A percentile compares a stretch with the other conserved stretches of the same genome.
Conservation (phyloP, 2,797 vertebrate species). For the Sebastes baramenuke region DNA sequence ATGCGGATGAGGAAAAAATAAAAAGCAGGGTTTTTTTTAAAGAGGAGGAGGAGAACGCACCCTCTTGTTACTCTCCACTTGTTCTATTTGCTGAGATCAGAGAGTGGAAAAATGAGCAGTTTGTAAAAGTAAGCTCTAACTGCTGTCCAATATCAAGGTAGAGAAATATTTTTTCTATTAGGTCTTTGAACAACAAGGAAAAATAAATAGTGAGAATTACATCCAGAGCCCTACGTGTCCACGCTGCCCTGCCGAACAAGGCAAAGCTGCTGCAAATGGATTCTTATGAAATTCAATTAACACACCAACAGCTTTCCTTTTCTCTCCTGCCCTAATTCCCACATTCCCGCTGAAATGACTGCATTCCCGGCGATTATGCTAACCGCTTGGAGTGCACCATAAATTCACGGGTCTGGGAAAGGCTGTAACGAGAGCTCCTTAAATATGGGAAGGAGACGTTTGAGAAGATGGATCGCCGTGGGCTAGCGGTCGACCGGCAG, state of each 20-base stretch:
- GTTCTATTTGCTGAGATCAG: slow-evolving; percentile 53
- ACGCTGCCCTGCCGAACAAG: slow-evolving; percentile 35
- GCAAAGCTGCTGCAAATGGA: slow-evolving; percentile 54
- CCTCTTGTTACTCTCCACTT: slow-evolving; percentile 50
- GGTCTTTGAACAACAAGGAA: slow-evolving; percentile 16
- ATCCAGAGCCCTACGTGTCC: slow-evolving; percentile 17
- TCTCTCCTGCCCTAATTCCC: slow-evolving; percentile 79
- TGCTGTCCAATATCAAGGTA: neutral
- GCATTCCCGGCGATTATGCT: slow-evolving; percentile 79
- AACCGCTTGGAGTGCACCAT: slow-evolving; percentile 77
- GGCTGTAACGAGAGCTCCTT: slow-evolving; percentile 81
- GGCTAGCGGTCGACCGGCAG: slow-evolving; percentile 81
- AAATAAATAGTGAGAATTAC: neutral
- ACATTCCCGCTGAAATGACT: slow-evolving; percentile 78
- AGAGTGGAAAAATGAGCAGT: slow-evolving; percentile 11
- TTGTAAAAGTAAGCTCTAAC: slow-evolving; percentile 16
- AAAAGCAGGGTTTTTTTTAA: slow-evolving; percentile 28
- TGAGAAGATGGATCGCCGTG: slow-evolving; percentile 80
- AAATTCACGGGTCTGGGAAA: slow-evolving; percentile 81
- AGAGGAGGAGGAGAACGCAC: slow-evolving; percentile 30
- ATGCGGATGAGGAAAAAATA: slow-evolving; percentile 57
- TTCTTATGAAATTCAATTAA: slow-evolving; percentile 83
- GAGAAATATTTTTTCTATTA: slow-evolving; percentile 1
- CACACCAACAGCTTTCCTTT: slow-evolving; percentile 74
- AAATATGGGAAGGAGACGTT: slow-evolving; percentile 80